phyloP scores from a whole-genome alignment of 2,113 vertebrate species.

The Phylloscopus whistleri region DNA sequence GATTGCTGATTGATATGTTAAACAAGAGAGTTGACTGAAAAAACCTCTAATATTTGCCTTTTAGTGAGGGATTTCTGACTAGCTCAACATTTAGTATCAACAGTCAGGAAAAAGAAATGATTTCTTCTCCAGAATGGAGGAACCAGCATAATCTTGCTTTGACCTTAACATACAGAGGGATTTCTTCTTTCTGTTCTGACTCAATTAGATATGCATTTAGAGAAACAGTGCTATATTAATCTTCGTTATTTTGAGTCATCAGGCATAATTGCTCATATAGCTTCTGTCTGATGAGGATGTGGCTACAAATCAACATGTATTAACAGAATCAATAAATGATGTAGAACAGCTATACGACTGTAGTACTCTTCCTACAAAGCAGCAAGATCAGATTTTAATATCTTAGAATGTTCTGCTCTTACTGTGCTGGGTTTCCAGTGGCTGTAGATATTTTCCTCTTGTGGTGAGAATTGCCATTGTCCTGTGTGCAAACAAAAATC shows the following conservation, averaged over 20 bases:
- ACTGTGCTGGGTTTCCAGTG: background rate
- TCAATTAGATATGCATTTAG: background rate
- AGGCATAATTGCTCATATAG: background rate
- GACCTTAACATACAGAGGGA: background rate
- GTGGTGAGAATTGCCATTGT: background rate
- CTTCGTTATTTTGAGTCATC: background rate
- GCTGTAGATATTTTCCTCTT: background rate
- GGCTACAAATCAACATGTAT: background rate
- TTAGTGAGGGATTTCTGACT: background rate
- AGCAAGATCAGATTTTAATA: background rate
- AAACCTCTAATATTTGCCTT: background rate
- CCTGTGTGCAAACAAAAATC: background rate
- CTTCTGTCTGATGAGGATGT: background rate
- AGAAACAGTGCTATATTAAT: background rate
- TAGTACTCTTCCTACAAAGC: background rate
- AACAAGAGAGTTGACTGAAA: background rate
- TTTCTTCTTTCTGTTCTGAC: background rate
- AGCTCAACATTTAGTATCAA: background rate
- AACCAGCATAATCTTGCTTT: background rate
- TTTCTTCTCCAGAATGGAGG: background rate
- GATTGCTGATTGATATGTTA: background rate
- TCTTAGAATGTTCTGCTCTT: background rate
- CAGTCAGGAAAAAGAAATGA: background rate
- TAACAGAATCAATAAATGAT: background rate
- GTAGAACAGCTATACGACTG: background rate